Evolutionary conservation across 2,113 vertebrate genomes (phyloP), one percentile per base, ranked within the genome.

Genomic region (Xiphophorus hellerii): DNA sequence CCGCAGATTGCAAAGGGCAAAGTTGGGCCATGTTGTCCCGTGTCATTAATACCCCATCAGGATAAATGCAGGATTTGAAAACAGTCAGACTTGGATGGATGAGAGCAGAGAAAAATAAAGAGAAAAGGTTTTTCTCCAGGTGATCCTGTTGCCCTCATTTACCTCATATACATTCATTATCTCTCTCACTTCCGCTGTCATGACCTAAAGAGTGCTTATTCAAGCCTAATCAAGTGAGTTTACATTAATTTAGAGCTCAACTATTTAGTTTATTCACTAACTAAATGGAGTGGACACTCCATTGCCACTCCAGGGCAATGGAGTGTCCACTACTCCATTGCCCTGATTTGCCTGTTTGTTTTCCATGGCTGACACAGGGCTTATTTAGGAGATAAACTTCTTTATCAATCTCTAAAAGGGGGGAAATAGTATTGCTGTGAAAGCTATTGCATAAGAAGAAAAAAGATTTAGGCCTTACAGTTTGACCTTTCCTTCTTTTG

Each of bases 41-140:
- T 7, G 58, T 81, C 84, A 87, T 90, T 86, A 80, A 87, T 82
- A 91, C 84, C 83, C 81, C 69, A 74, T 90, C 77, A 79, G 30
- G 74, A 71, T 60, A n/a, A 54, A 71, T 27, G 33, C 25, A 14
- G n/a, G 72, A 29, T 48, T 64, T 71, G 13, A 4, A 73, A 81
- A 69, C 35, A 20, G 72, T 31, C 39, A 25, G 87, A 81, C 79
- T 3, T 15, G 68, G 83, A 87, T 81, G 70, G 51, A 86, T 88
- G 60, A 67, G 76, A 72, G 58, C 71, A 0, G 42, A 42, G 22
- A 28, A 71, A 67, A 76, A 78, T 76, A 73, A 65, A 74, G 44
- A 66, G 62, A 66, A n/a, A 78, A 31, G 65, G 28, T 39, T 74
- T 77, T 74, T 84, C 54, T 58, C 76, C 61, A 63, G 83, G 82